Conservation (phyloP, 1,140 invertebrate species). For the Eulimnadia texana region DNA sequence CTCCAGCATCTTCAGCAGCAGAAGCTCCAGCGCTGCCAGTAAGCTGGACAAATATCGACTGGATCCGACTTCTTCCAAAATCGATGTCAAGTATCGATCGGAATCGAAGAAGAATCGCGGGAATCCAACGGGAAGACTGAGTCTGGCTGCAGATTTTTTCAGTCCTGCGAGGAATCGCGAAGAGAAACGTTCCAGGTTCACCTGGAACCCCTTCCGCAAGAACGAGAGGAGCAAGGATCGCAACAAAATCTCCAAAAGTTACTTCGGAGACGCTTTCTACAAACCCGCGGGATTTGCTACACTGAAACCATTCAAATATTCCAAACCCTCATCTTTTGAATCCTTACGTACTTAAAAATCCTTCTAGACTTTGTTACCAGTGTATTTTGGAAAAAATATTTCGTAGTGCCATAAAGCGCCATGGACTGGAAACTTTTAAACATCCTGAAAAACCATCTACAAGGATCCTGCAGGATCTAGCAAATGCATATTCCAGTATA, state of each 20-base stretch:
- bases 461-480: too few relatives aligned
- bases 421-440: too few relatives aligned
- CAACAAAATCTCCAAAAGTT: background rate
- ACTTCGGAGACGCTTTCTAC: background rate
- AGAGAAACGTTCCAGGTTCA: conserved; percentile 25
- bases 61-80: conserved; percentile 1
- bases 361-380: too few relatives aligned
- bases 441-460: too few relatives aligned
- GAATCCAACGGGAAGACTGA: conserved; percentile 16
- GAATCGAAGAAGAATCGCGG: background rate
- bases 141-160: conserved; percentile 21
- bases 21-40: conserved; percentile 1
- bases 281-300: background rate
- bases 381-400: too few relatives aligned
- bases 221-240: background rate
- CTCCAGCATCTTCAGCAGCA: conserved; percentile 8
- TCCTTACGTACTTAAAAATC: too few relatives aligned
- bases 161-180: conserved; percentile 13
- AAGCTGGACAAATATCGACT: conserved; percentile 3
- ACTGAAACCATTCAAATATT: background rate
- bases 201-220: conserved; percentile 45
- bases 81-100: background rate
- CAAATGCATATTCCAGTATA: too few relatives aligned
- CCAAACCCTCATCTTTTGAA: too few relatives aligned
- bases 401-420: too few relatives aligned